Base-by-base conservation (phyloP, 2,888 invertebrate species). In the Rhamnusium bicolor region DNA sequence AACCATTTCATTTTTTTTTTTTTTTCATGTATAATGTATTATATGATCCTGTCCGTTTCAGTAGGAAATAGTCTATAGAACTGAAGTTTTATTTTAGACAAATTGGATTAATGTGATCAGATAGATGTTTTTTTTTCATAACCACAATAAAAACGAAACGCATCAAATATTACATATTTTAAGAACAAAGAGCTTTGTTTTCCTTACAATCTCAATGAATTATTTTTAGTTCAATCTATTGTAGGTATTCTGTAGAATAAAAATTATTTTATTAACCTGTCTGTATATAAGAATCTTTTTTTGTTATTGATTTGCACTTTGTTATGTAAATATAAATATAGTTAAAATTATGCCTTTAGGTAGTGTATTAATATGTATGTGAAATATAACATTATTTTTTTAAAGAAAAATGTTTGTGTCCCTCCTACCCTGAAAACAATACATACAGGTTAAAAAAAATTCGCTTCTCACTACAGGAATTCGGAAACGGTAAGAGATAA, bases 331-430 rank as follows among this genome's bases (percentile, higher is more conserved):
- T 63, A 63, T 63, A 7, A 27, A 18, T 24, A 21, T 19, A 51
- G 29, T 24, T 63, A 58, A 49, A 24, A 46, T 63, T 63, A 49
- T 10, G 49, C 49, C 51, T 62, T 29, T 24, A 47, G 27, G 18
- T 63, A 63, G 46, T 51, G 21, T 46, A 51, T 56, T 14, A 54
- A 27, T 16, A 56, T 27, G 54, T 63, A 58, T 58, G 58, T 58
- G 10, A 32, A 56, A 58, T 58, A 58, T 51, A 63, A 63, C 18
- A 32, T 14, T 63, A 63, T 63, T 63, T 63, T 63, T 63, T 24
- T 63, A 32, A 1, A 62, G 51, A 51, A 19, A 51, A 14, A 24
- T 56, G 1, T 56, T 51, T 51, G 3, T 5, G 1, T 18, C 51
- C 16, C 7, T 8, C 49, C 16, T 8, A 16, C 18, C 8, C 24